Percentiles rank a stretch among this genome's conserved stretches.
These are phyloP conservation scores for Xanthorhoe designata DNA, from an alignment of 2,888 invertebrate genomes.

Conservation along the genomic window DNA sequence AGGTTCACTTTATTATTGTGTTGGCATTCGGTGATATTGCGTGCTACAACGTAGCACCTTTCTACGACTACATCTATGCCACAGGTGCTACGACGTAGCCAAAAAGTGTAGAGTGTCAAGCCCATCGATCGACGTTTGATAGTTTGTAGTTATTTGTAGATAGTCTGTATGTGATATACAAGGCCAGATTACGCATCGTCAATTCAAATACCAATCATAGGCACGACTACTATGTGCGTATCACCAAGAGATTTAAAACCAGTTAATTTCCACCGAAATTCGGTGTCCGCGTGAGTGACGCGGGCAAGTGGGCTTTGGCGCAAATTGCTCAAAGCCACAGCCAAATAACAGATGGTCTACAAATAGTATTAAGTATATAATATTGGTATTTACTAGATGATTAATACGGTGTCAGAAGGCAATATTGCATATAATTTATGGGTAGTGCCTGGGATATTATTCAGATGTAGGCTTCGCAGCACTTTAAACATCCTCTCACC, in stretches of 20 bases:
- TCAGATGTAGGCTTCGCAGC: neutral
- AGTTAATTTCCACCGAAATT: constrained; percentile 26
- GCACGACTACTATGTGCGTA: constrained; percentile 8
- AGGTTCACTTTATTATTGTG: too few species aligned
- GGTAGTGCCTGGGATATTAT: too few species aligned
- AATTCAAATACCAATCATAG: constrained; percentile 18
- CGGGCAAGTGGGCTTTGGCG: constrained; percentile 22
- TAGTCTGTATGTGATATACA: neutral
- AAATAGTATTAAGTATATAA: too few species aligned
- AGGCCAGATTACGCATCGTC: neutral
- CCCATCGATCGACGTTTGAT: neutral
- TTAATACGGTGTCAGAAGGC: too few species aligned
- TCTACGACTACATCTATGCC: too few species aligned
- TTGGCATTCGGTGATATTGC: too few species aligned
- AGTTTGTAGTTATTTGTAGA: neutral
- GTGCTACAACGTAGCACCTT: too few species aligned
- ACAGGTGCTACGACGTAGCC: too few species aligned
- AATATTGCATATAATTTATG: too few species aligned
- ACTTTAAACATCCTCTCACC: too few species aligned
- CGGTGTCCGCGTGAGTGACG: constrained; percentile 21
- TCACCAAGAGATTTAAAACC: constrained; percentile 30
- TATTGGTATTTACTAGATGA: too few species aligned
- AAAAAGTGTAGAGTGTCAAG: neutral
- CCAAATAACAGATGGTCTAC: constrained; percentile 3
- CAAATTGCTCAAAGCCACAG: constrained; percentile 23